Base-by-base conservation (phyloP, 2,797 vertebrate genomes). In the Bryconaethiops microstoma region DNA sequence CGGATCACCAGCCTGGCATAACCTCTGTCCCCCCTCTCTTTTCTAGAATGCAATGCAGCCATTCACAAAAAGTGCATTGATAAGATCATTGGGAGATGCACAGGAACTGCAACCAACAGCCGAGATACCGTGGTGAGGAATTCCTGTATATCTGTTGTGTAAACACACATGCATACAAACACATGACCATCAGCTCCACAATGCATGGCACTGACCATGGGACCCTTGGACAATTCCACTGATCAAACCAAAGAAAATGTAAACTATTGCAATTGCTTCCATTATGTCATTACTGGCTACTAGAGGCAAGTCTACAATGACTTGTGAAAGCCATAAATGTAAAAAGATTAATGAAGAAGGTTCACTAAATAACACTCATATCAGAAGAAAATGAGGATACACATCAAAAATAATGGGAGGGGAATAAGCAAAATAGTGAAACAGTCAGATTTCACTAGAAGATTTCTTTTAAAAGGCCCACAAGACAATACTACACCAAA, bases 21-120 rank as follows among this genome's bases (percentile, higher is more conserved):
- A 68, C 45, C 57, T 73, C 14, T 54, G n/a, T 86, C n/a, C 55
- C 71, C 52, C 90, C 67, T 73, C 67, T 86, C 83, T 86, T 67
- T 79, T 89, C 80, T 92, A 99, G 98, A 99, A 94, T 99, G 98
- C 92, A 99, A 99, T 55, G 97, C 96, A 8, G 98, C 97, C 87
- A 99, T 99, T 91, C 98, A 99, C 89, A 99, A 98, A 93, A 98
- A 96, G 91, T 99, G 98, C 89, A 97, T 97, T 5, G 97, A 99
- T 86, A 98, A 94, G 91, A 97, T 99, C 90, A 98, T 99, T 69
- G 97, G 96, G 89, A 95, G 95, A 87, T 99, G 98, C 90, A 99
- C 97, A 0, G 96, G 96, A 85, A 98, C 97, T 0, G 97, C 98
- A 0, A 80, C 96, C 89, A 97, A 99, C 94, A 99, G 98, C 90